Base-by-base conservation (phyloP, 2,113 vertebrate genomes). In the Thunnus maccoyii region DNA sequence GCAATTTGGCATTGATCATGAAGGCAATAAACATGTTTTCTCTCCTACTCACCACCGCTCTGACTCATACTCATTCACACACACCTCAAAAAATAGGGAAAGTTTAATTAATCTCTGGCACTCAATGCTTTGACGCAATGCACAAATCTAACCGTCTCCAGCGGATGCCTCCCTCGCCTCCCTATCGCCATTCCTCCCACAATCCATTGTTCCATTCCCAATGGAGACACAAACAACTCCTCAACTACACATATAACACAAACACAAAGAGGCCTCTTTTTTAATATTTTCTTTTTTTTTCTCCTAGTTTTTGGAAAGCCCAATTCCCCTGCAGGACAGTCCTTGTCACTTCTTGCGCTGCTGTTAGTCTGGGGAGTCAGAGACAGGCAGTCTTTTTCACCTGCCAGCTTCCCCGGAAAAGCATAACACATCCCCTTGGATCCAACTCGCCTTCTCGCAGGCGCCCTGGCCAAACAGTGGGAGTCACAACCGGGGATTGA, bases 101-200 rank as follows among this genome's bases (percentile, higher is more conserved):
- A 78, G 83, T 92, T 92, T 91, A 90, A 94, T 93, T 91, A 84
- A 92, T 93, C 90, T 91, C 85, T 83, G 76, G 89, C 91, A 90
- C 85, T 90, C 74, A 70, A 32, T 63, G 66, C 82, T 80, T 88
- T 82, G 81, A 88, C 66, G 62, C 87, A 89, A 77, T 66, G 75
- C 86, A 82, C 91, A 89, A 84, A 88, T 83, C 82, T 69, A 48
- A 63, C 64, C 4, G 64, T 91, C 73, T 86, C 78, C 61, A 65
- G 86, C 85, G 87, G 84, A 84, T 58, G 79, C 84, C 72, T 88
- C 78, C 78, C 79, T 87, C 50, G 64, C 77, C 78, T 87, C 81
- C 77, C 74, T 65, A 82, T 65, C 62, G 58, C 76, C 72, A 32
- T 47, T 80, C 67, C 63, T 74, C 83, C 75, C 58, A 84, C 78